phyloP scores from a whole-genome alignment of 2,888 invertebrate species.

The Craniophora ligustri region DNA sequence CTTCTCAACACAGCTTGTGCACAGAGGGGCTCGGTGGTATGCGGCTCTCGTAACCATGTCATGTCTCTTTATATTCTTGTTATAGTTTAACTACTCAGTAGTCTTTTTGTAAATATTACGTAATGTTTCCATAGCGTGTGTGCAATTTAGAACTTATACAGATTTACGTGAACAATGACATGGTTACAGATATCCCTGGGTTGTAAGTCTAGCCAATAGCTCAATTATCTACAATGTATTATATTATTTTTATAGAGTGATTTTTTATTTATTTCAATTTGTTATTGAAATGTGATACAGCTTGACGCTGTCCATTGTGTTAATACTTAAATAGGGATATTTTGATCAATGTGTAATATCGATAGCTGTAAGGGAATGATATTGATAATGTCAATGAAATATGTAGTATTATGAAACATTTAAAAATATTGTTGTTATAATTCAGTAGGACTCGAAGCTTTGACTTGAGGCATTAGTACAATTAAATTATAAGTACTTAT shows the following conservation, averaged over 20 bases:
- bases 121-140: conserved; percentile 61
- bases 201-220: conserved; percentile 87
- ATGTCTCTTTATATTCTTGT: conserved; percentile 60
- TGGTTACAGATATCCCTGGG: conserved; percentile 86
- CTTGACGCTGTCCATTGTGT: conserved; percentile 79
- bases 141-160: conserved; percentile 58
- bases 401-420: conserved; percentile 72
- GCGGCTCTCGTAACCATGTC: conserved; percentile 85
- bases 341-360: conserved; percentile 74
- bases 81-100: conserved; percentile 58
- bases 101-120: conserved; percentile 76
- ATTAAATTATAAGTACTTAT: conserved; percentile 64
- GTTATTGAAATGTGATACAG: conserved; percentile 80
- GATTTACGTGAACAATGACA: conserved; percentile 68
- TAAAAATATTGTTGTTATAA: conserved; percentile 70
- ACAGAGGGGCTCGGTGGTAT: conserved; percentile 83
- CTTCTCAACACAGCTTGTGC: conserved; percentile 80
- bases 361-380: conserved; percentile 74
- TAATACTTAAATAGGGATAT: conserved; percentile 71
- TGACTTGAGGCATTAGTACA: conserved; percentile 68
- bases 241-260: conserved; percentile 71
- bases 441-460: conserved; percentile 69
- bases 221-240: conserved; percentile 77
- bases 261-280: conserved; percentile 79
- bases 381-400: conserved; percentile 73